A percentile compares a stretch with the other conserved stretches of the same genome.
Evolutionary conservation across 2,113 vertebrate species (phyloP).

Genomic region (Talpa occidentalis): DNA sequence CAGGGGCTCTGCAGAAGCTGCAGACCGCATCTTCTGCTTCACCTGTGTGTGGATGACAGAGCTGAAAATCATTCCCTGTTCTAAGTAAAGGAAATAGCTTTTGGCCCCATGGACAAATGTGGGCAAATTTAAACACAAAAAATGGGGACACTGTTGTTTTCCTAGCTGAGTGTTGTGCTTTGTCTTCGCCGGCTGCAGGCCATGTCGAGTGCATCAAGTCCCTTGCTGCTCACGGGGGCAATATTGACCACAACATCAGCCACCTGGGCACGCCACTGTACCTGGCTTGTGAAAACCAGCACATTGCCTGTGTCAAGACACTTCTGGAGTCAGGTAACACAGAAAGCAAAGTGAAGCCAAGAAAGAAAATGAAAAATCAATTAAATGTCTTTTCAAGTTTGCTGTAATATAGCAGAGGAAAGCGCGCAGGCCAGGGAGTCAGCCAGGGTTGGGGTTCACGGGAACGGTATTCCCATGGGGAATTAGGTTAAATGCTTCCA

Average conservation of each 20-base stretch:
- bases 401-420: background rate
- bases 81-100: background rate
- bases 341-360: background rate
- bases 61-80: background rate
- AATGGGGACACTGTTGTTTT: background rate
- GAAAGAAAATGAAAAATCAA: background rate
- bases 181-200: constrained; percentile 82
- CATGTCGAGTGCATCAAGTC: constrained; percentile 88
- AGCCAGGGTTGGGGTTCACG: background rate
- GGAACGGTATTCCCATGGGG: background rate
- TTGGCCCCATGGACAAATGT: background rate
- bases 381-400: background rate
- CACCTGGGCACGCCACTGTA: constrained; percentile 91
- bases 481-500: background rate
- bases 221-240: constrained; percentile 84
- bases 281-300: constrained; percentile 89
- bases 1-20: background rate
- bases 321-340: constrained; percentile 92
- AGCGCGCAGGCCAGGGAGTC: background rate
- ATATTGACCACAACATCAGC: constrained; percentile 87
- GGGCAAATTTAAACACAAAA: background rate
- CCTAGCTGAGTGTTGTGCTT: background rate
- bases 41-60: too few species aligned
- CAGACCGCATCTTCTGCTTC: background rate
- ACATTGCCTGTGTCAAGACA: constrained; percentile 86